These are phyloP conservation scores for Cydia pomonella DNA, from an alignment of 1,140 invertebrate genomes.

Conservation along the genomic window DNA sequence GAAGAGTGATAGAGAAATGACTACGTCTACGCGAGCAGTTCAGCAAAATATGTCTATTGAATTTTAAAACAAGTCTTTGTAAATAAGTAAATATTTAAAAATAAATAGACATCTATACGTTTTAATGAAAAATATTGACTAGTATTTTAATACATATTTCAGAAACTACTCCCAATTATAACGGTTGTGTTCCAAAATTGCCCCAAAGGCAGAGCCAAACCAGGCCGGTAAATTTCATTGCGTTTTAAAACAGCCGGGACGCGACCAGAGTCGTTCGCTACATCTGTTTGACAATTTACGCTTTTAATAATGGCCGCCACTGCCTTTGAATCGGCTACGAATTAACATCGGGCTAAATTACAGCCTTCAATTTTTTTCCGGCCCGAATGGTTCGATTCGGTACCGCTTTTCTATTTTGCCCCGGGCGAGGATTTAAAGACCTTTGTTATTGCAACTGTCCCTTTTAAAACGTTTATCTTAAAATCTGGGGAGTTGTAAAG, in stretches of 20 bases:
- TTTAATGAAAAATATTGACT: neutral
- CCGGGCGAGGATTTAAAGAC: constrained; percentile 46
- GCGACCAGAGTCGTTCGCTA: constrained; percentile 66
- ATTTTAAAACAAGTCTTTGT: too few species aligned
- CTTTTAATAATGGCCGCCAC: constrained; percentile 73
- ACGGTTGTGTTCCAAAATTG: constrained; percentile 27
- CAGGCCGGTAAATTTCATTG: constrained; percentile 55
- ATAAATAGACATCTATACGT: neutral
- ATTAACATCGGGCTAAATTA: constrained; percentile 76
- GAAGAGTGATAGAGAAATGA: too few species aligned
- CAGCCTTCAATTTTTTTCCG: constrained; percentile 71
- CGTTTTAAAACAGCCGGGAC: constrained; percentile 65
- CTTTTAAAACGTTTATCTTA: constrained; percentile 23
- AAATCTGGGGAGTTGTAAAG: neutral
- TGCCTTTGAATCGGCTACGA: constrained; percentile 75
- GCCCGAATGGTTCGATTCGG: constrained; percentile 54
- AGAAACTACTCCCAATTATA: constrained; percentile 15
- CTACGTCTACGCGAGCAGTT: too few species aligned
- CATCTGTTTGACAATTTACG: constrained; percentile 78
- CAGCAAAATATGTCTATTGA: too few species aligned
- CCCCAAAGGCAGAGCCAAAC: constrained; percentile 23
- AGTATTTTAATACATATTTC: neutral
- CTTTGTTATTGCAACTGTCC: constrained; percentile 33
- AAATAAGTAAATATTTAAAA: too few species aligned
- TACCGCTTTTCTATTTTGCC: constrained; percentile 52